These are phyloP conservation scores for Orthosia gracilis DNA, from an alignment of 2,888 invertebrate species.

Conservation along the genomic window DNA sequence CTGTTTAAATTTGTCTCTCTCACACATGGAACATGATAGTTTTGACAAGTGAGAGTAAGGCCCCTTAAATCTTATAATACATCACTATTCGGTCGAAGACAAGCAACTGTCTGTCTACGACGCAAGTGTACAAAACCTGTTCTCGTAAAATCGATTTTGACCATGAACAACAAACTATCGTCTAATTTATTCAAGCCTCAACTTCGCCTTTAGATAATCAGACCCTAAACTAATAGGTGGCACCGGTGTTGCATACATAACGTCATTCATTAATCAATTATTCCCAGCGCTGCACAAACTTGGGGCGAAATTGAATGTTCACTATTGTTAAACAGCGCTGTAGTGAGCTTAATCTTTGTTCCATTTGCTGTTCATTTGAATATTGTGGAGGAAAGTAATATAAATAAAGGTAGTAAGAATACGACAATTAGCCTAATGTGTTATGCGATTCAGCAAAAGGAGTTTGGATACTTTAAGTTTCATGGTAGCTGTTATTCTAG, in stretches of 20 bases:
- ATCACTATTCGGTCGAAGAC: not conserved
- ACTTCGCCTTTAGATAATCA: conserved; percentile 70
- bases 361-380: conserved; percentile 37
- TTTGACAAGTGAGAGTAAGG: no score
- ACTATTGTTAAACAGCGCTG: conserved; percentile 43
- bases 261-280: conserved; percentile 67
- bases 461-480: not conserved
- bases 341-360: conserved; percentile 24
- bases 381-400: conserved; percentile 12
- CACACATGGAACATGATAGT: no score
- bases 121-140: conserved; percentile 21
- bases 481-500: not conserved
- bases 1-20: no score
- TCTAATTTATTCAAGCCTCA: conserved; percentile 74
- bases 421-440: conserved; percentile 23
- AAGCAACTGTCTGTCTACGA: conserved; percentile 18
- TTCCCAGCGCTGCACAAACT: conserved; percentile 63
- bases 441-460: not conserved
- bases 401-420: conserved; percentile 18
- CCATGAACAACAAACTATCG: conserved; percentile 69
- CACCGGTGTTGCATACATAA: conserved; percentile 69
- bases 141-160: conserved; percentile 68
- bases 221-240: conserved; percentile 70
- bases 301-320: conserved; percentile 61
- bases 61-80: not conserved